Percentiles rank a stretch among this genome's conserved stretches.
phyloP scores from a whole-genome alignment of 2,113 vertebrate species.

The Chaetodon trifascialis region DNA sequence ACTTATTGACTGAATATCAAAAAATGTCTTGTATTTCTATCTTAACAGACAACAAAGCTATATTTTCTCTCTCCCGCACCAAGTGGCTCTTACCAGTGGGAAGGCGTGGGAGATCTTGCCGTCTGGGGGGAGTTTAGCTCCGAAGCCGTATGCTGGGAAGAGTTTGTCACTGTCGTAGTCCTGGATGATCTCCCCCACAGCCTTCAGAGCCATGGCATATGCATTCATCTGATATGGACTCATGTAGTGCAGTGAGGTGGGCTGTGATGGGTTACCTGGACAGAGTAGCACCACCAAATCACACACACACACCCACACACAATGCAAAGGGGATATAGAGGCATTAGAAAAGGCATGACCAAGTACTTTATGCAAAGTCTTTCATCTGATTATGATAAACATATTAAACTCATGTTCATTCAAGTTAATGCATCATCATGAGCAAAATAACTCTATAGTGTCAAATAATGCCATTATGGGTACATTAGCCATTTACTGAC shows the following conservation, averaged over 20 bases:
- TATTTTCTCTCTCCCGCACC: background rate
- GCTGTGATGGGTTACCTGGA: slow-evolving; percentile 91
- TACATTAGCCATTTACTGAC: background rate
- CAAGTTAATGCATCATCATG: background rate
- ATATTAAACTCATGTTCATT: background rate
- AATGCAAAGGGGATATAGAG: background rate
- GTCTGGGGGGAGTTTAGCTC: slow-evolving; percentile 92
- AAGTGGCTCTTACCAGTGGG: slow-evolving; percentile 86
- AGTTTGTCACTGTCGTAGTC: slow-evolving; percentile 96
- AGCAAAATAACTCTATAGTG: background rate
- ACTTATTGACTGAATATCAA: background rate
- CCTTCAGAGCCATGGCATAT: slow-evolving; percentile 94
- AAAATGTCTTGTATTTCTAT: background rate
- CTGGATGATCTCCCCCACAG: slow-evolving; percentile 94
- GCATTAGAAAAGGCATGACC: background rate
- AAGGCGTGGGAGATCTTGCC: slow-evolving; percentile 95
- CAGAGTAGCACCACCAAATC: slow-evolving; percentile 12
- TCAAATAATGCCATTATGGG: background rate
- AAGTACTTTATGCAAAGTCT: background rate
- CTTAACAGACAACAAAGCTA: background rate
- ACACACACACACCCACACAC: slow-evolving; percentile 14
- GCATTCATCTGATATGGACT: slow-evolving; percentile 95
- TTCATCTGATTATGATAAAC: background rate
- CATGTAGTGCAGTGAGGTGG: slow-evolving; percentile 93
- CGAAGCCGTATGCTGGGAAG: slow-evolving; percentile 93